Evolutionary conservation across 37 sponge, comb jelly and placozoan genomes (phyloP), one percentile per base, ranked within the genome.

Genomic region (Haliclona indistincta): DNA sequence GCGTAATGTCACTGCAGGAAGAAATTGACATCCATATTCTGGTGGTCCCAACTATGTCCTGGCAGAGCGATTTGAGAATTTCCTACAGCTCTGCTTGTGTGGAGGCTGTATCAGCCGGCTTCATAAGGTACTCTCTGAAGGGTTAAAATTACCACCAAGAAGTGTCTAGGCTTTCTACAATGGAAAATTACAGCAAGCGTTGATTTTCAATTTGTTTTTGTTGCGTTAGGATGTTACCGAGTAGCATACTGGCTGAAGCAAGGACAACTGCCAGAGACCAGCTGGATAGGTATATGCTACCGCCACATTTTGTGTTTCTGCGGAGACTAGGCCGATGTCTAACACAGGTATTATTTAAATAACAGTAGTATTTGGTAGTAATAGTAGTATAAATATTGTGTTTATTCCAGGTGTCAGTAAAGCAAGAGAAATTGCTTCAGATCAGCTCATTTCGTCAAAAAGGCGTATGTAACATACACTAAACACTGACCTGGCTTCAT

Each of bases 51-150:
- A 17, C 23, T 11, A 42, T 38, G 28, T 39, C 41, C 32, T 84
- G 84, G 84, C 56, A 76, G 34, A 11, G 75, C 1, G 85, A 80
- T 30, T 69, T 88, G 0, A 51, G 89, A 5, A 71, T 64, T n/a
- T 73, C 83, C 1, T 78, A 82, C 75, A 55, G 62, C 58, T 78
- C 53, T 56, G 53, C 62, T 0, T 88, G 83, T 55, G 11, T 66
- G 13, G 63, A 76, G 30, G 76, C 89, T 0, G 44, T 82, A 5
- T 88, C 89, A 20, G 72, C 74, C 15, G 89, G 89, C 29, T 88
- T 87, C 41, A 72, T 81, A 26, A 81, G 88, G 88, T 87, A 37
- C n/a, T n/a, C n/a, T n/a, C n/a, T n/a, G n/a, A n/a, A n/a, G n/a
- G n/a, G n/a, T n/a, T n/a, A n/a, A n/a, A n/a, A n/a, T n/a, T n/a